Evolutionary conservation across 2,888 invertebrate genomes (phyloP).

Genomic region (Drosophila ezoana): DNA sequence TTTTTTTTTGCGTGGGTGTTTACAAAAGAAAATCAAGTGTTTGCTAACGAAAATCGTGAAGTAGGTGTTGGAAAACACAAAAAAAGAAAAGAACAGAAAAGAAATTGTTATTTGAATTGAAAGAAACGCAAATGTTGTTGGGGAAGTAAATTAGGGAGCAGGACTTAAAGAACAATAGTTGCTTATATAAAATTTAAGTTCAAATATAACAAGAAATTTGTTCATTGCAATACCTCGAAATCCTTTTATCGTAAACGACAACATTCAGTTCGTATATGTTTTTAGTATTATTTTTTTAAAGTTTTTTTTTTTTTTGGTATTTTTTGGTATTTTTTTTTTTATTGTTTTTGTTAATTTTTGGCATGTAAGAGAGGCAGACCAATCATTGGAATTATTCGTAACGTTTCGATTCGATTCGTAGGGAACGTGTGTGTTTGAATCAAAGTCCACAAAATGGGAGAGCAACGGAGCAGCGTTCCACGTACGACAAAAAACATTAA

Average conservation of each 20-base stretch:
- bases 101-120: conserved; percentile 25
- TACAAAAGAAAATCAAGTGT: conserved; percentile 28
- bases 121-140: conserved; percentile 38
- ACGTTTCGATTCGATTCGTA: conserved; percentile 74
- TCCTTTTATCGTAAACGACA: conserved; percentile 82
- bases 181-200: conserved; percentile 76
- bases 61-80: conserved; percentile 11
- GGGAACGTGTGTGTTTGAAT: conserved; percentile 58
- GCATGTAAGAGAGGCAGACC: conserved; percentile 76
- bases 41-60: conserved; percentile 52
- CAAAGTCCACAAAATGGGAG: conserved; percentile 62
- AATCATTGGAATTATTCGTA: conserved; percentile 72
- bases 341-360: conserved; percentile 19
- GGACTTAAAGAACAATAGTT: conserved; percentile 74
- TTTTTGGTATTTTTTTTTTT: conserved; percentile 7
- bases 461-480: conserved; percentile 84
- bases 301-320: conserved; percentile 35
- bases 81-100: conserved; percentile 1
- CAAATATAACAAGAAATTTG: conserved; percentile 78
- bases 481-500: conserved; percentile 81
- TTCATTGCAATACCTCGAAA: conserved; percentile 85
- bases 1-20: conserved; percentile 28
- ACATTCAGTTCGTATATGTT: conserved; percentile 62
- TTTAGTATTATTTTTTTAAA: conserved; percentile 11
- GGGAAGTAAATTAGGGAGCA: conserved; percentile 8